Percentiles rank a stretch among this genome's conserved stretches.
Evolutionary conservation across 1,140 invertebrate genomes (phyloP).

Genomic region (Maconellicoccus hirsutus): DNA sequence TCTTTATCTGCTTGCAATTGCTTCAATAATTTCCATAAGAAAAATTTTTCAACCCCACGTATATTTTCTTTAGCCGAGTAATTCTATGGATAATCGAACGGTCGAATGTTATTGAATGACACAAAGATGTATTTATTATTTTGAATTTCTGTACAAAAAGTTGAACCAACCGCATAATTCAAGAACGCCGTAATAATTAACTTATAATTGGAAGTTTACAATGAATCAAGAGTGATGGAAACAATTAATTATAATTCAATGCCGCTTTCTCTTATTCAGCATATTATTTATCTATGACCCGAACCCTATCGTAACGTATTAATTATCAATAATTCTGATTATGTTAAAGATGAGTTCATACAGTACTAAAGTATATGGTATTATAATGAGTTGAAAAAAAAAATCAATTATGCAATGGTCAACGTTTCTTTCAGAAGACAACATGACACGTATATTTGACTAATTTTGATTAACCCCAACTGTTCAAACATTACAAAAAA

Average conservation of each 20-base stretch:
- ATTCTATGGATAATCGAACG: background rate
- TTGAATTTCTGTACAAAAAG: too few species aligned
- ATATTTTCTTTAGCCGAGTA: background rate
- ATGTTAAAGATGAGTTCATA: too few species aligned
- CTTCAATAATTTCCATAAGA: slow-evolving; percentile 9
- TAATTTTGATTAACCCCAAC: too few species aligned
- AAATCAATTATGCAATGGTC: too few species aligned
- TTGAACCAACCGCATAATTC: too few species aligned
- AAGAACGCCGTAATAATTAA: background rate
- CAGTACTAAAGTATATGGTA: too few species aligned
- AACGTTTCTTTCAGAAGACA: too few species aligned
- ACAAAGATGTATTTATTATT: too few species aligned
- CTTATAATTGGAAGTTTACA: background rate
- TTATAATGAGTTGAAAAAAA: too few species aligned
- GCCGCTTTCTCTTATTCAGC: background rate
- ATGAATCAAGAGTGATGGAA: background rate
- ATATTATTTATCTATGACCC: slow-evolving; percentile 4
- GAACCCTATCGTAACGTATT: background rate
- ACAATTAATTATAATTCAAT: background rate
- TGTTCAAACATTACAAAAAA: too few species aligned
- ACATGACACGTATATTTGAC: too few species aligned
- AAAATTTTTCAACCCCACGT: background rate
- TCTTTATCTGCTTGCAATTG: slow-evolving; percentile 3
- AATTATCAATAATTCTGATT: background rate
- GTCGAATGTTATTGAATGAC: background rate